Conservation (phyloP, 2,797 vertebrate genomes). For the Pseudopleuronectes americanus region DNA sequence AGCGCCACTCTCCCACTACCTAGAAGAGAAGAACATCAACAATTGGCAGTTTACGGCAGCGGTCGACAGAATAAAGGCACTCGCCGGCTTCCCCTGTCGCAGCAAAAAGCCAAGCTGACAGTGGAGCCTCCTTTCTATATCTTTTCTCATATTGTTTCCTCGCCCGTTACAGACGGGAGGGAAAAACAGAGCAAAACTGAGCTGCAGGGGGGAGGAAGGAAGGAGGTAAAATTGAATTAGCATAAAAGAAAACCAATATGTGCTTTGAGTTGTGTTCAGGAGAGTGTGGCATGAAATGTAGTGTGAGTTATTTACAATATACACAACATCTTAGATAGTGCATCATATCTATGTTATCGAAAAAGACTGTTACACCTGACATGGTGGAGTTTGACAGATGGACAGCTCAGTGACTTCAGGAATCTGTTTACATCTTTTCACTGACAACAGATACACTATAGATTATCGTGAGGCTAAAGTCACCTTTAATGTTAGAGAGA, state of each 20-base stretch:
- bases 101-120: constrained; percentile 33
- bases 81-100: neutral
- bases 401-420: neutral
- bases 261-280: neutral
- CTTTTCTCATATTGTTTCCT: constrained; percentile 3
- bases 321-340: neutral
- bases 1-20: constrained; percentile 98
- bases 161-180: constrained; percentile 2
- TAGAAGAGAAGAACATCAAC: constrained; percentile 73
- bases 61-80: constrained; percentile 38
- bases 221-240: constrained; percentile 8
- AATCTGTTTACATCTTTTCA: neutral
- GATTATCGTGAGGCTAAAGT: constrained; percentile 12
- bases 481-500: constrained; percentile 4
- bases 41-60: constrained; percentile 51
- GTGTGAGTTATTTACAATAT: neutral
- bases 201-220: neutral
- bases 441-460: constrained; percentile 3
- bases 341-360: neutral
- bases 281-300: neutral
- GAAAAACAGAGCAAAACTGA: constrained; percentile 17
- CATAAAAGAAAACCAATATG: constrained; percentile 9
- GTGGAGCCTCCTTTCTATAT: constrained; percentile 4
- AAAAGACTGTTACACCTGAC: neutral
- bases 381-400: neutral